Evolutionary conservation across 1,140 invertebrate genomes (phyloP), one percentile per base, ranked within the genome.

Genomic region (Atta colombica): DNA sequence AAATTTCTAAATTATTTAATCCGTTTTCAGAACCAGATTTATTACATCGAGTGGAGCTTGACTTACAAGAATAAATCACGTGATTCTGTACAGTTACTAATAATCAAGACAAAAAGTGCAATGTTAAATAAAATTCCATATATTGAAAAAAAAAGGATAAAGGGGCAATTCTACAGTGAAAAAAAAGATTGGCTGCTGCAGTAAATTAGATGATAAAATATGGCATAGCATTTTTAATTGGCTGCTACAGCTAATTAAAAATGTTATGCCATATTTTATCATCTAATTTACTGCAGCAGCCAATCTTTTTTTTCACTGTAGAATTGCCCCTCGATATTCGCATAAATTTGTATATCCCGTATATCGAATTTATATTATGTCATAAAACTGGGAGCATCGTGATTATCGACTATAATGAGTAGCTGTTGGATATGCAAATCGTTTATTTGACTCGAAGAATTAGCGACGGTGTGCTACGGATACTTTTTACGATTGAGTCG

Each of bases 21-120:
- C 58, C 77, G 92, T 86, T 95, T 95, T 88, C 93, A 95, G 95
- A 95, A 68, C 94, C 95, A 74, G 94, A 95, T 91, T 91, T 95
- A 28, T 86, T 95, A 87, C 94, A 95, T 49, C 94, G 94, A 89
- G 94, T 95, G n/a, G 94, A 95, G 81, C 93, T 95, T 80, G 94
- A 95, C 78, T 82, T 94, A 6, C 94, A 93, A 68, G 92, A 91
- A 53, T 95, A 89, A 93, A 61, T 31, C 8, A 39, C n/a, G 18
- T 71, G 28, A 35, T 75, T 61, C 53, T 86, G 82, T 89, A 81
- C 61, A 89, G 68, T 18, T 61, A 77, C 12, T 28, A 55, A 39
- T 55, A 74, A 88, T 51, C 51, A 18, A 58, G 55, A 74, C 3
- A n/a, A 35, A 7, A 12, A 63, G 55, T 84, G 80, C 80, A 84